A percentile compares a stretch with the other conserved stretches of the same genome.
Conservation (phyloP, 2,797 vertebrate genomes). For the Pempheris klunzingeri region DNA sequence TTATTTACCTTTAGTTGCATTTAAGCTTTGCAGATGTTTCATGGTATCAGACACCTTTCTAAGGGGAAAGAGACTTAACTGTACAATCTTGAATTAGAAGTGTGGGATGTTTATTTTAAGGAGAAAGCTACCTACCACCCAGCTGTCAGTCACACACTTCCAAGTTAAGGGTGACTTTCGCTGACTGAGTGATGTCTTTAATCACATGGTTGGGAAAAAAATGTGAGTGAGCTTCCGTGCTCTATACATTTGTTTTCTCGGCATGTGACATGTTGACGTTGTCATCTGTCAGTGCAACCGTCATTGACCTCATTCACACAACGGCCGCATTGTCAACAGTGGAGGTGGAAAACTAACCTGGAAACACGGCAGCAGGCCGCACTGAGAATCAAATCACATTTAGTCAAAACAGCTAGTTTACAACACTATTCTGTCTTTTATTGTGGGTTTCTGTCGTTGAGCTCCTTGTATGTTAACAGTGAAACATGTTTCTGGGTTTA, state of each 20-base stretch:
- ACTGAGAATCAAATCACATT: too few species aligned
- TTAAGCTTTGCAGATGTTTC: not conserved
- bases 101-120: not conserved
- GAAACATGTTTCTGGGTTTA: not conserved
- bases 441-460: not conserved
- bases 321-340: slow-evolving; percentile 47
- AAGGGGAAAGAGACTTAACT: not conserved
- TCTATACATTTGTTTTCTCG: slow-evolving; percentile 64
- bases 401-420: not conserved
- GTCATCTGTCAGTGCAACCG: slow-evolving; percentile 44
- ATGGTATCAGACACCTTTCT: not conserved
- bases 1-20: not conserved
- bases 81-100: not conserved
- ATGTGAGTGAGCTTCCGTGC: slow-evolving; percentile 41
- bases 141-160: slow-evolving; percentile 70
- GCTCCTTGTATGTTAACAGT: not conserved
- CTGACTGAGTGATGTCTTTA: slow-evolving; percentile 64
- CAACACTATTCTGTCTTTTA: not conserved
- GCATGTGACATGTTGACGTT: slow-evolving; percentile 70
- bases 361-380: not conserved
- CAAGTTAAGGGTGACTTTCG: slow-evolving; percentile 69
- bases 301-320: slow-evolving; percentile 61
- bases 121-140: slow-evolving; percentile 14
- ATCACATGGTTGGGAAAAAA: slow-evolving; percentile 67
- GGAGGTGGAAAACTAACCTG: slow-evolving; percentile 32